Evolutionary conservation across 2,888 invertebrate genomes (phyloP).

Genomic region (Tillus elongatus): DNA sequence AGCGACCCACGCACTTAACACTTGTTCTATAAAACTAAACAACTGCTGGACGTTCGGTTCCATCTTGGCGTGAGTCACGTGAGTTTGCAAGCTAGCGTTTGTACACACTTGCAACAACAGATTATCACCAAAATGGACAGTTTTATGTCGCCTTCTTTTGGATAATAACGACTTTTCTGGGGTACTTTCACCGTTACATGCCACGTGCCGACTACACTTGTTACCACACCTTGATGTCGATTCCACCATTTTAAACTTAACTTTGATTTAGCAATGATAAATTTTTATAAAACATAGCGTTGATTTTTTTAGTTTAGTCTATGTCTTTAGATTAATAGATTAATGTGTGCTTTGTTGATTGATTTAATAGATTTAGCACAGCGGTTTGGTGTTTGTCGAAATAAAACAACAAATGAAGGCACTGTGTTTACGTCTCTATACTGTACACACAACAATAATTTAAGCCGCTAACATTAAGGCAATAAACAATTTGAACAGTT

Average conservation of each 20-base stretch:
- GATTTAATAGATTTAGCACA: too few species aligned
- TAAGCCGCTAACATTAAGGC: slow-evolving; percentile 36
- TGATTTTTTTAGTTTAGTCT: slow-evolving; percentile 17
- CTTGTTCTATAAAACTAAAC: slow-evolving; percentile 73
- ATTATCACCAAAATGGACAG: slow-evolving; percentile 71
- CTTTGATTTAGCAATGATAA: slow-evolving; percentile 15
- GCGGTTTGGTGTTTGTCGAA: slow-evolving; percentile 27
- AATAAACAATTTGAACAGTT: slow-evolving; percentile 30
- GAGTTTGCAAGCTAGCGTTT: slow-evolving; percentile 52
- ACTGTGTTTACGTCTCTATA: slow-evolving; percentile 25
- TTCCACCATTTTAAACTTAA: slow-evolving; percentile 37
- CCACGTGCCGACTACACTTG: slow-evolving; percentile 34
- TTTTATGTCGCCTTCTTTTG: slow-evolving; percentile 65
- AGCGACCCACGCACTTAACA: slow-evolving; percentile 70
- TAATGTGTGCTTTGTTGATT: too few species aligned
- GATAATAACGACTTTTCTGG: slow-evolving; percentile 46
- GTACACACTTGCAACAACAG: slow-evolving; percentile 65
- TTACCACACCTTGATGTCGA: slow-evolving; percentile 37
- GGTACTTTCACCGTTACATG: slow-evolving; percentile 39
- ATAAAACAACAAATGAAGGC: slow-evolving; percentile 31
- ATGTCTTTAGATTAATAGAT: too few species aligned
- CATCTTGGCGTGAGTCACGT: slow-evolving; percentile 49
- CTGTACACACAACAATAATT: slow-evolving; percentile 26
- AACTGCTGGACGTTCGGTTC: slow-evolving; percentile 72
- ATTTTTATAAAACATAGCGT: slow-evolving; percentile 27